Base-by-base conservation (phyloP, 2,113 vertebrate genomes). In the Atrichornis clamosus region DNA sequence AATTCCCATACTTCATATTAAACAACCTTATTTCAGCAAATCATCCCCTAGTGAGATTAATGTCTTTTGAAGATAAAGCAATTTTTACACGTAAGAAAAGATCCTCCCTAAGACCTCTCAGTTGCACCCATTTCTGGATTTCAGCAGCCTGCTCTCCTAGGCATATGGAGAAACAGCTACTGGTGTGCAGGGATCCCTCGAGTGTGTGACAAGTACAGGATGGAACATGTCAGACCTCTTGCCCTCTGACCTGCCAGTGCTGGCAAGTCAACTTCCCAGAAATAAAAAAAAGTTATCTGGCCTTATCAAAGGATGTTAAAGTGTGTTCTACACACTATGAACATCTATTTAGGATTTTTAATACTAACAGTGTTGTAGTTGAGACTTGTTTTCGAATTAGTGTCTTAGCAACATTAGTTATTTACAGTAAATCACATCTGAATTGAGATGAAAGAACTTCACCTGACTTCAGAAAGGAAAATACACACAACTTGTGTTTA, bases 361-460 rank as follows among this genome's bases (percentile, higher is more conserved):
- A 75, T 90, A 86, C 78, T 81, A 94, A 81, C 21, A n/a, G 16
- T 90, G 35, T 67, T 81, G 56, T 89, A 65, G 62, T n/a, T 95
- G 80, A 55, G 50, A 50, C 58, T 76, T 93, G 79, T 89, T 96
- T 94, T 87, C 64, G 72, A 94, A 94, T 74, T 80, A 84, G 47
- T 96, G 83, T 95, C 90, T 63, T 93, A 89, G 93, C 90, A 95
- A 96, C 68, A 1, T 90, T 56, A 60, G 35, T 37, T 95, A 82
- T 82, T 95, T 96, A 92, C 70, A 89, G 87, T 97, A 96, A 96
- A 94, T 89, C 67, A 92, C 75, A 84, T 73, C 94, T 88, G 91
- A 89, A 82, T 60, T 86, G 65, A 92, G 73, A 93, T 93, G 86
- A 94, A 94, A 94, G 79, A 94, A 81, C 28, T 93, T 94, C 91